A percentile compares a stretch with the other conserved stretches of the same genome.
Conservation (phyloP, 2,113 vertebrate species). For the Dasyprocta punctata region DNA sequence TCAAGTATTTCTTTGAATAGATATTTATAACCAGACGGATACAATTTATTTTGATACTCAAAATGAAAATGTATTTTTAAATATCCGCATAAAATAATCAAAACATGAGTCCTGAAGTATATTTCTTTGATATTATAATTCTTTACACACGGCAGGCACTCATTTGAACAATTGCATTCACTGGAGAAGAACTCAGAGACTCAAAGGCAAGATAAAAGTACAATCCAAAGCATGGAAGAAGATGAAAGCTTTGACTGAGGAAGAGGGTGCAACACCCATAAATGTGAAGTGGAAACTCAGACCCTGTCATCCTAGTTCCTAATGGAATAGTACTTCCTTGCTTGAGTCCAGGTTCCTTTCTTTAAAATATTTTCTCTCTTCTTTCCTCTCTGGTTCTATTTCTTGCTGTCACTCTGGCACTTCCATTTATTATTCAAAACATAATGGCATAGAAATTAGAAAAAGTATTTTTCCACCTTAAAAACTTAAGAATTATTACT, state of each 20-base stretch:
- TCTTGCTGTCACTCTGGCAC: not conserved
- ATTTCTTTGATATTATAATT: conserved; percentile 49
- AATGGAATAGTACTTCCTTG: not conserved
- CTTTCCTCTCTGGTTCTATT: not conserved
- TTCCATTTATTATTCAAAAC: not conserved
- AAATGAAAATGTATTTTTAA: conserved; percentile 38
- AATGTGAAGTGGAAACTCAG: not conserved
- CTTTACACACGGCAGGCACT: conserved; percentile 3
- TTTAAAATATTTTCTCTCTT: not conserved
- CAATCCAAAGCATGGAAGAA: not conserved
- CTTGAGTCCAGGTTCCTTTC: not conserved
- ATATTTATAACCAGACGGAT: conserved; percentile 46
- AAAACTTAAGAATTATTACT: not conserved
- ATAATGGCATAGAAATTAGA: not conserved
- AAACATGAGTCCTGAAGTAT: not conserved
- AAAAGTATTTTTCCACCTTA: not conserved
- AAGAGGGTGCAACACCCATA: not conserved
- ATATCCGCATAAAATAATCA: conserved; percentile 52
- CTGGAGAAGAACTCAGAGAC: not conserved
- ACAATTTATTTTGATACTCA: not conserved
- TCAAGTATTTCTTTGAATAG: conserved; percentile 1
- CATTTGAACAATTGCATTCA: conserved; percentile 25
- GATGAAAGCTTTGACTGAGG: not conserved
- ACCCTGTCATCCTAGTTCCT: not conserved
- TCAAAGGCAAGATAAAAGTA: not conserved